phyloP scores from a whole-genome alignment of 2,797 vertebrate genomes.

The Clarias pachynema region DNA sequence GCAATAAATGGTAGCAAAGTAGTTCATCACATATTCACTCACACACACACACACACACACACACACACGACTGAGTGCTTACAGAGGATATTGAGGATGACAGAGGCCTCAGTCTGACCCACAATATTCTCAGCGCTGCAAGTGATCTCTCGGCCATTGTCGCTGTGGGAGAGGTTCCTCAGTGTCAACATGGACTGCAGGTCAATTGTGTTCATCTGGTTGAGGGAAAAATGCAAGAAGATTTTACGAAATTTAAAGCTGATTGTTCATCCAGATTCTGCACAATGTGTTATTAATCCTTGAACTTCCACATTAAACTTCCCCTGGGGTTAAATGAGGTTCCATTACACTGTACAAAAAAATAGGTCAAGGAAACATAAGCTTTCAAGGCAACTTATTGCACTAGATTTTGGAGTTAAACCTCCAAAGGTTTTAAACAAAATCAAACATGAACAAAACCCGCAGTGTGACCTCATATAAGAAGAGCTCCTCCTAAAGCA shows the following conservation, averaged over 20 bases:
- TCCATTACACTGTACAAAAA: neutral
- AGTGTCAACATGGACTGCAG: constrained; percentile 82
- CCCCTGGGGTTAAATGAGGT: neutral
- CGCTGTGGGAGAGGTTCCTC: constrained; percentile 86
- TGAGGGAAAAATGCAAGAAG: constrained; percentile 57
- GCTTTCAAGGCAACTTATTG: too few species aligned
- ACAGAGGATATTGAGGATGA: constrained; percentile 93
- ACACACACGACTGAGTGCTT: constrained; percentile 66
- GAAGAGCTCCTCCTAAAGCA: too few species aligned
- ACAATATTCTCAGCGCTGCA: constrained; percentile 94
- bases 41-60: constrained; percentile 16
- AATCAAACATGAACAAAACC: too few species aligned
- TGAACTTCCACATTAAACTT: neutral
- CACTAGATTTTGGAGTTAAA: too few species aligned
- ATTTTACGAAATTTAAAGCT: neutral
- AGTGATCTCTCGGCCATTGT: constrained; percentile 86
- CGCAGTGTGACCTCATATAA: too few species aligned
- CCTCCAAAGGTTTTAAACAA: too few species aligned
- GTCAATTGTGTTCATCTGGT: constrained; percentile 78
- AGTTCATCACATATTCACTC: neutral
- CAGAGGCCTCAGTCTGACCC: constrained; percentile 86
- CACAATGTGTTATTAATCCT: neutral
- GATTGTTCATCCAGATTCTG: neutral
- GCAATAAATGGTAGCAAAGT: constrained; percentile 3
- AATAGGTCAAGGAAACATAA: neutral